phyloP scores from a whole-genome alignment of 2,888 invertebrate species.

The Anoplius nigerrimus region DNA sequence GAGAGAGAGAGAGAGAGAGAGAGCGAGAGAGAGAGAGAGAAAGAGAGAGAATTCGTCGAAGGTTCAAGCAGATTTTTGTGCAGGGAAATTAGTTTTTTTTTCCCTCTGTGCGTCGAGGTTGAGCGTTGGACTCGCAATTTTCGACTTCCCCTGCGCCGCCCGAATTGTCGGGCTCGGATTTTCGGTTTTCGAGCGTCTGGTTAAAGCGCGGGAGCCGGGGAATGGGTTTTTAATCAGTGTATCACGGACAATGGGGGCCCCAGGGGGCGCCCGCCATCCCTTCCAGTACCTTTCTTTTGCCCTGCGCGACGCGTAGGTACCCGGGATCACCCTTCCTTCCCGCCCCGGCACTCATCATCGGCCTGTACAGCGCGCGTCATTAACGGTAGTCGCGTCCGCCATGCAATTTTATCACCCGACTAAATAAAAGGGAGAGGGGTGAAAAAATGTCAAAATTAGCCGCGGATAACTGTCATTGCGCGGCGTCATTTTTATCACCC shows the following conservation, averaged over 20 bases:
- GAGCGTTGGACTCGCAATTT: slow-evolving; percentile 15
- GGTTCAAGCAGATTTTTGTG: too few species aligned
- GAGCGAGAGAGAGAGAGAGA: too few species aligned
- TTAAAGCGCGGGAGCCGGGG: slow-evolving; percentile 59
- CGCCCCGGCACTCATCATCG: slow-evolving; percentile 41
- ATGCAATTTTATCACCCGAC: slow-evolving; percentile 46
- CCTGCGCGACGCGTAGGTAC: slow-evolving; percentile 59
- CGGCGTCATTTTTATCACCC: slow-evolving; percentile 42
- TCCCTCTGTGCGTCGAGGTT: too few species aligned
- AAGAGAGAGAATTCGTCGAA: too few species aligned
- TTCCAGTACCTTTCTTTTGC: slow-evolving; percentile 63
- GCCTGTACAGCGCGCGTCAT: slow-evolving; percentile 34
- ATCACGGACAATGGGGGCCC: slow-evolving; percentile 71
- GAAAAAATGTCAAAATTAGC: too few species aligned
- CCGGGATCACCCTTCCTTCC: slow-evolving; percentile 55
- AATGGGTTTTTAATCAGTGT: slow-evolving; percentile 74
- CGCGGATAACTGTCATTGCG: too few species aligned
- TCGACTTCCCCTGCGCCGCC: slow-evolving; percentile 10
- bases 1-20: too few species aligned
- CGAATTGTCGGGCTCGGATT: slow-evolving; percentile 40
- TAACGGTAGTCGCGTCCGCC: slow-evolving; percentile 43
- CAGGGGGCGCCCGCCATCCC: slow-evolving; percentile 64
- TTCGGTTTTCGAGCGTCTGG: slow-evolving; percentile 51
- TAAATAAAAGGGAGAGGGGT: too few species aligned
- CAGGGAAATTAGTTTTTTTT: too few species aligned